A percentile compares a stretch with the other conserved stretches of the same genome.
Conservation (phyloP, 2,797 vertebrate genomes). For the Sarcophilus harrisii region DNA sequence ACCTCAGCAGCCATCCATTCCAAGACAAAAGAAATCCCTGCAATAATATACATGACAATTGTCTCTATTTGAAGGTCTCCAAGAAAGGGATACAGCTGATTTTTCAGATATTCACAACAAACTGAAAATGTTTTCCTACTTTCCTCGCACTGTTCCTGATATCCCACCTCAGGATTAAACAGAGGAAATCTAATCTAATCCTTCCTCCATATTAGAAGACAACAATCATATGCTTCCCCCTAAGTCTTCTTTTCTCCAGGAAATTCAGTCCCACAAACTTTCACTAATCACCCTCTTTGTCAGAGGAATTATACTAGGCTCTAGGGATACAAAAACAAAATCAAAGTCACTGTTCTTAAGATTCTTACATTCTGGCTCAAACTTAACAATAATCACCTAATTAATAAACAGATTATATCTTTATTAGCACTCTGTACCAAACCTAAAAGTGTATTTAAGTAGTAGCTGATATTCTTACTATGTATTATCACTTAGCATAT, state of each 20-base stretch:
- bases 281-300: not conserved
- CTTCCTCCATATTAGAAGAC: not conserved
- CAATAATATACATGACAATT: not conserved
- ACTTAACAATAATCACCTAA: constrained; percentile 6
- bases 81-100: not conserved
- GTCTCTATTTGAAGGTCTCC: not conserved
- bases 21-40: not conserved
- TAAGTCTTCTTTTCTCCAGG: not conserved
- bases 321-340: constrained; percentile 33
- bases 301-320: not conserved
- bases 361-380: not conserved
- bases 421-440: not conserved
- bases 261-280: not conserved
- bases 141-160: not conserved
- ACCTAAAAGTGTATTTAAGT: not conserved
- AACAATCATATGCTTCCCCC: not conserved
- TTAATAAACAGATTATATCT: constrained; percentile 22
- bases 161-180: not conserved
- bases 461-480: not conserved
- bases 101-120: not conserved
- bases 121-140: not conserved
- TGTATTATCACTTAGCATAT: not conserved
- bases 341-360: not conserved
- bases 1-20: not conserved
- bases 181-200: not conserved